Evolutionary conservation across 2,888 invertebrate species (phyloP).

Genomic region (Lomographa bimaculata): DNA sequence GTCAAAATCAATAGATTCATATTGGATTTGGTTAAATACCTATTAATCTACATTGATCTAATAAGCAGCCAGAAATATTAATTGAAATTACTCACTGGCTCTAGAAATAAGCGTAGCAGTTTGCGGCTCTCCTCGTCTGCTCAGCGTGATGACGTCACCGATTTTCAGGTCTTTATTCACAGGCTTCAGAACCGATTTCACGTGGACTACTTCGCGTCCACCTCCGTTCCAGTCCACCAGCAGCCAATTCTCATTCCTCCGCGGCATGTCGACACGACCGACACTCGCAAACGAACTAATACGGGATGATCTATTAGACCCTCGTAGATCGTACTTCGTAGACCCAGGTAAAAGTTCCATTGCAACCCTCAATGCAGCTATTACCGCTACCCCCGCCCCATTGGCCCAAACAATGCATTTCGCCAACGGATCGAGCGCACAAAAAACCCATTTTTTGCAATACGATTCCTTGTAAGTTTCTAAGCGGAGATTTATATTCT

Average conservation of each 20-base stretch:
- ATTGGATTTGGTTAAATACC: slow-evolving; percentile 10
- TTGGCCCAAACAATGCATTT: slow-evolving; percentile 66
- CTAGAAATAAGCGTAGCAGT: slow-evolving; percentile 45
- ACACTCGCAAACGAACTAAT: slow-evolving; percentile 6
- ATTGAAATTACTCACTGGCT: slow-evolving; percentile 52
- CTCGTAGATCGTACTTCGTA: slow-evolving; percentile 36
- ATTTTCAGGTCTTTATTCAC: slow-evolving; percentile 36
- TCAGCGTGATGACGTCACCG: slow-evolving; percentile 43
- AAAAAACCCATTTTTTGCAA: slow-evolving; percentile 75
- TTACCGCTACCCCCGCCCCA: slow-evolving; percentile 63
- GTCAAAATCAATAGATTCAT: slow-evolving; percentile 4
- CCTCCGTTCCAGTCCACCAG: slow-evolving; percentile 58
- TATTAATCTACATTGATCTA: slow-evolving; percentile 2
- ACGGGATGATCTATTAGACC: slow-evolving; percentile 26
- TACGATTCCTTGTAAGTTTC: slow-evolving; percentile 64
- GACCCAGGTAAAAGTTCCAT: slow-evolving; percentile 74
- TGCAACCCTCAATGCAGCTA: slow-evolving; percentile 68
- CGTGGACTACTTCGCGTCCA: slow-evolving; percentile 45
- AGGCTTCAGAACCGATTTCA: slow-evolving; percentile 41
- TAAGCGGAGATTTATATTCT: slow-evolving; percentile 47
- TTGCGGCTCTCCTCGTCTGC: slow-evolving; percentile 40
- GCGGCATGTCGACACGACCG: slow-evolving; percentile 33
- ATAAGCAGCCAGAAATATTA: not conserved
- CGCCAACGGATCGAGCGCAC: slow-evolving; percentile 58
- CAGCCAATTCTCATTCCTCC: slow-evolving; percentile 58